Base-by-base conservation (phyloP, 2,888 invertebrate genomes). In the Oscheius sp. region DNA sequence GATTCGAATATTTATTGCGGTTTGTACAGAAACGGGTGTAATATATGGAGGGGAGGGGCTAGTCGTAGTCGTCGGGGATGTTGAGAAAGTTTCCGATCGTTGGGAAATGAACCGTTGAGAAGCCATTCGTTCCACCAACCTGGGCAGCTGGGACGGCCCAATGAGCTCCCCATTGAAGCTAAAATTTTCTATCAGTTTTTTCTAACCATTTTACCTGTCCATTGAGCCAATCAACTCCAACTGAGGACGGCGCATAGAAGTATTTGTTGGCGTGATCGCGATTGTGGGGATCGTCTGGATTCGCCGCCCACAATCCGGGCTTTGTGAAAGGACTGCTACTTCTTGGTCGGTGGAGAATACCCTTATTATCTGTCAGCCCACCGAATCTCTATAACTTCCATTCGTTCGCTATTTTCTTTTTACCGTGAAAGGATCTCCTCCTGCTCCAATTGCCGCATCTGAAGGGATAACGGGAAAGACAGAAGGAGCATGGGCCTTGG, bases 51-150 rank as follows among this genome's bases (percentile, higher is more conserved):
- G 33, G 50, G 47, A 62, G 33, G 33, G 14, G 17, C 54, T 51
- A 82, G 71, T 82, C 82, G 67, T 82, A 82, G 67, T 82, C 82
- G 67, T 82, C 82, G 17, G 81, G 80, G 65, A 82, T 81, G 71
- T 80, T 82, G 64, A 80, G 64, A 72, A 82, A 82, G 8, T 70
- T 75, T n/a, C 82, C 82, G 44, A 82, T 73, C 8, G 80, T 71
- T 1, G 82, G 82, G 70, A 82, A 82, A 64, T 81, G 80, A n/a
- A 81, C 50, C 1, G 82, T 75, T 20, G 73, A 72, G 66, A 75
- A 78, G n/a, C 82, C 63, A 32, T 78, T 74, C 2, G 82, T 81
- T 26, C 82, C 82, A 51, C 82, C 82, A 2, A 75, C 74, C 9
- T 81, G 81, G 1, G 80, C 80, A 1, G 82, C 82, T 2, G 82